Evolutionary conservation across 2,113 vertebrate species (phyloP), one percentile per base, ranked within the genome.

Genomic region (Lophius piscatorius): DNA sequence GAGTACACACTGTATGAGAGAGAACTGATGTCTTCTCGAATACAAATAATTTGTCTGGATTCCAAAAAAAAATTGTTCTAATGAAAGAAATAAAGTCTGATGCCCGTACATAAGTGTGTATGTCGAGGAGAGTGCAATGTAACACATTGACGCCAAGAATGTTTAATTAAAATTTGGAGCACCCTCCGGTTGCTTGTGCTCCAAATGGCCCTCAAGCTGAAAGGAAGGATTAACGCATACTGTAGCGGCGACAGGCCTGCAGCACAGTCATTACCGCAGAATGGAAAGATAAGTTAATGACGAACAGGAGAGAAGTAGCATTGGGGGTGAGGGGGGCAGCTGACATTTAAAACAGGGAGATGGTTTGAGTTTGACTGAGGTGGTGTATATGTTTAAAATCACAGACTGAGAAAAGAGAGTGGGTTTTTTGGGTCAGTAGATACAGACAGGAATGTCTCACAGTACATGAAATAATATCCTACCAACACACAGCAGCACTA

Each of bases 101-200:
- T 68, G 44, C 9, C 21, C 51, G 21, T 63, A 39, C 22, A 4
- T 55, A 73, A 31, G 11, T 76, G 69, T 76, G 72, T 78, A 57
- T 70, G 74, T 61, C 52, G 74, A 31, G 66, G 63, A 68, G 46
- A 68, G 75, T 38, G 58, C 54, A 77, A 63, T 60, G 74, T 68
- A 70, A 71, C 63, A 56, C 70, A 66, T 58, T 60, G 63, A 84
- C 74, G 79, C 70, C 74, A 85, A 87, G 88, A 89, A 87, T 88
- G 79, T 89, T 88, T 88, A 88, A 90, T 91, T 89, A 91, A 91
- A 87, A 81, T 78, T 74, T 85, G 78, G 85, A 86, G 79, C 64
- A 45, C 62, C 45, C 74, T 81, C 52, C 62, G 75, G 78, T 70
- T 81, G 72, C 81, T 82, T 75, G 76, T 79, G 78, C 73, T 84